These are phyloP conservation scores for Amphilophus citrinellus DNA, from an alignment of 2,113 vertebrate species.

Conservation along the genomic window DNA sequence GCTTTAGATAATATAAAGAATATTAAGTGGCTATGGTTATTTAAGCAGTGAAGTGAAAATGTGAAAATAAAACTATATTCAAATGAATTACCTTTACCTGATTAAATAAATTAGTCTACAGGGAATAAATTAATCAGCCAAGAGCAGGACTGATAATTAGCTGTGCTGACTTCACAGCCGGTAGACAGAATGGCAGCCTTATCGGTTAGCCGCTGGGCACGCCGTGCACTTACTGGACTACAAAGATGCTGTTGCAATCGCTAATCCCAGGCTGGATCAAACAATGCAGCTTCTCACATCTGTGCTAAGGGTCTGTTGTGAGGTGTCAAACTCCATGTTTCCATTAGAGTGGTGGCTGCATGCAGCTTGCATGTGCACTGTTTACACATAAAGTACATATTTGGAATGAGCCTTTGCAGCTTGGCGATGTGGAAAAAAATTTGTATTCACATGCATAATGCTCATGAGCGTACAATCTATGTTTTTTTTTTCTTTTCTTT, in stretches of 20 bases:
- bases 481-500: neutral
- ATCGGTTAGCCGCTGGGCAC: constrained; percentile 33
- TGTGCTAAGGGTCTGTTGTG: constrained; percentile 66
- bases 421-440: constrained; percentile 42
- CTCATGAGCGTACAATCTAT: constrained; percentile 5
- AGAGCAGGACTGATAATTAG: constrained; percentile 35
- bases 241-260: constrained; percentile 55
- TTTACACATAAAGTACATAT: constrained; percentile 19
- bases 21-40: constrained; percentile 1
- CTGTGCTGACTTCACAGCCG: constrained; percentile 35
- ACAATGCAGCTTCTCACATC: constrained; percentile 52
- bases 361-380: constrained; percentile 6
- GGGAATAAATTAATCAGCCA: constrained; percentile 46
- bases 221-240: constrained; percentile 28
- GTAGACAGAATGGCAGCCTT: constrained; percentile 39
- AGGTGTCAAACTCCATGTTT: constrained; percentile 60
- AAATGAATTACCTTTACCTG: constrained; percentile 23
- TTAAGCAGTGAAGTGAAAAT: constrained; percentile 24
- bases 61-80: constrained; percentile 23
- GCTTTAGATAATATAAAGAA: constrained; percentile 16
- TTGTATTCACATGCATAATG: constrained; percentile 7
- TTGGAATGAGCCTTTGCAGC: neutral
- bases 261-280: constrained; percentile 67
- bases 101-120: constrained; percentile 49
- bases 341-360: constrained; percentile 4